phyloP scores from a whole-genome alignment of 1,140 invertebrate species.

The Planococcus citri region DNA sequence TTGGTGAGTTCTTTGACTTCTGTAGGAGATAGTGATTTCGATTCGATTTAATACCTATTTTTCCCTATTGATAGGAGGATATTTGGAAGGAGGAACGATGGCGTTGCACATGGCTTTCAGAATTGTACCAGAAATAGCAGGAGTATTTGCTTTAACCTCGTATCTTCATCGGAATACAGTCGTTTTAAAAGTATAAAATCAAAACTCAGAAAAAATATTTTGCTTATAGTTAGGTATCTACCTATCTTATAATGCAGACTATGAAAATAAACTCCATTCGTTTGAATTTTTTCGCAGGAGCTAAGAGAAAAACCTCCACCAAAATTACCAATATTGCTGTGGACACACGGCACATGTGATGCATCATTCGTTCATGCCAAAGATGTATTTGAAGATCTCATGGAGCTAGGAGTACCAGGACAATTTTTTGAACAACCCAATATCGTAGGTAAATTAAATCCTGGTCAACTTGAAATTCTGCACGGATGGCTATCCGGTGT shows the following conservation, averaged over 20 bases:
- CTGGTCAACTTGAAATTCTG: no score
- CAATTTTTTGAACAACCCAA: no score
- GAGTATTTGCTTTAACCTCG: conserved; percentile 54
- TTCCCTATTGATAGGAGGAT: conserved; percentile 42
- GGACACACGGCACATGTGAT: background rate
- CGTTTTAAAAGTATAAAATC: conserved; percentile 32
- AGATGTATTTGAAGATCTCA: background rate
- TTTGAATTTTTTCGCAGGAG: background rate
- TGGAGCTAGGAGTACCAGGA: background rate
- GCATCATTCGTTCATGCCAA: background rate
- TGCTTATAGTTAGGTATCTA: no score
- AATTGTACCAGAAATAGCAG: conserved; percentile 45
- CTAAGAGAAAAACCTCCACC: background rate
- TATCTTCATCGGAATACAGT: conserved; percentile 53
- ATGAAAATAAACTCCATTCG: no score
- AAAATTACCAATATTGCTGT: background rate
- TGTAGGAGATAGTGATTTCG: background rate
- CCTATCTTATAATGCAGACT: no score
- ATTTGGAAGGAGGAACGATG: conserved; percentile 64
- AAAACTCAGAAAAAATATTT: no score
- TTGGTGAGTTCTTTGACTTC: conserved; percentile 36
- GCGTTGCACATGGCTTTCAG: conserved; percentile 51
- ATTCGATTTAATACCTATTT: background rate
- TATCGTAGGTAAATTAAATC: no score
- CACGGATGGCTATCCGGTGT: no score